phyloP scores from a whole-genome alignment of 2,888 invertebrate species.

The Drosophila neotestacea region DNA sequence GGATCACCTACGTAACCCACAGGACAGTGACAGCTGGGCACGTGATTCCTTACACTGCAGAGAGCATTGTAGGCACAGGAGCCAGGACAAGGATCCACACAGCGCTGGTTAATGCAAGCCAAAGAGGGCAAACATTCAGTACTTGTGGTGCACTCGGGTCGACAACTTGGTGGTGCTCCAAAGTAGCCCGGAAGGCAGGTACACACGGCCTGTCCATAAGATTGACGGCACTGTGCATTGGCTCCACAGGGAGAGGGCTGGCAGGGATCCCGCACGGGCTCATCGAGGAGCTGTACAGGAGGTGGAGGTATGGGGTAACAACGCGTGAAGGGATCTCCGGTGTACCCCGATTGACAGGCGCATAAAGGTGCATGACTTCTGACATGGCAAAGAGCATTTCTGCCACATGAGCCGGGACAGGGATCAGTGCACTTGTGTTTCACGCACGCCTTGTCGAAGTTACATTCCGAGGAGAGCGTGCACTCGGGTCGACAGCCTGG shows the following conservation, averaged over 20 bases:
- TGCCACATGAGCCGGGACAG: conserved; percentile 89
- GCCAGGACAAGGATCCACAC: conserved; percentile 92
- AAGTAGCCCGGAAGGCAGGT: conserved; percentile 88
- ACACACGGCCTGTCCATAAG: conserved; percentile 88
- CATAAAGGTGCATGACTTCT: conserved; percentile 90
- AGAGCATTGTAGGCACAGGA: conserved; percentile 89
- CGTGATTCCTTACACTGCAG: conserved; percentile 90
- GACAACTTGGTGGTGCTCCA: conserved; percentile 90
- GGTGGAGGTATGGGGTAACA: conserved; percentile 85
- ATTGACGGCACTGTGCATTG: conserved; percentile 88
- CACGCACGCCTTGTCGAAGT: conserved; percentile 88
- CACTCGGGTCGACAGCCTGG: conserved; percentile 91
- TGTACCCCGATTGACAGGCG: conserved; percentile 88
- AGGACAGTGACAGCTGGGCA: conserved; percentile 90
- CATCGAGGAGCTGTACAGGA: conserved; percentile 66
- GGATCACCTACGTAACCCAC: conserved; percentile 91
- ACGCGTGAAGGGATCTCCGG: conserved; percentile 90
- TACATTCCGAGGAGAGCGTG: conserved; percentile 88
- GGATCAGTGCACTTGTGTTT: conserved; percentile 90
- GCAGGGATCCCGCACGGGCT: conserved; percentile 86
- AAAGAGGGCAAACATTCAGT: conserved; percentile 91
- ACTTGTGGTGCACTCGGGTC: conserved; percentile 90
- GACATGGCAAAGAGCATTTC: conserved; percentile 89
- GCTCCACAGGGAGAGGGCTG: conserved; percentile 89
- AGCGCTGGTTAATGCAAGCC: conserved; percentile 92